These are phyloP conservation scores for Deilephila elpenor DNA, from an alignment of 2,888 invertebrate genomes.

Conservation along the genomic window DNA sequence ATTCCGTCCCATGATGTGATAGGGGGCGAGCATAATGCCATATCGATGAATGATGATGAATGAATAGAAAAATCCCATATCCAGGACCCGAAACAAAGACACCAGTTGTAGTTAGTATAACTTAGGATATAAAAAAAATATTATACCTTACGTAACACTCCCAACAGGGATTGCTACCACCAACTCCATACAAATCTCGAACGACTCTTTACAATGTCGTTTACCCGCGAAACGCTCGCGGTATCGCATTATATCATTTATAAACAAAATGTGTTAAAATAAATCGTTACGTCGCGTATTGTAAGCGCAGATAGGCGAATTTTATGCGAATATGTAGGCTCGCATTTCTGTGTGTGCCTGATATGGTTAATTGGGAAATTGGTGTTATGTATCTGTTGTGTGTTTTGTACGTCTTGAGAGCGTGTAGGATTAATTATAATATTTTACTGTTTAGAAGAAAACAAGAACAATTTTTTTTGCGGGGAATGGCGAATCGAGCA, in stretches of 20 bases:
- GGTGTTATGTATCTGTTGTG: neutral
- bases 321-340: constrained; percentile 39
- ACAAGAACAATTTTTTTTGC: no score
- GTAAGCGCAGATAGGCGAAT: constrained; percentile 32
- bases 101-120: no score
- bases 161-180: constrained; percentile 37
- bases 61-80: no score
- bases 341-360: constrained; percentile 19
- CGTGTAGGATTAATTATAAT: neutral
- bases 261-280: constrained; percentile 85
- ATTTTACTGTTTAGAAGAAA: no score
- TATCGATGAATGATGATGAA: no score
- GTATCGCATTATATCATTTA: constrained; percentile 85
- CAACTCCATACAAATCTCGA: constrained; percentile 63
- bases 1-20: no score
- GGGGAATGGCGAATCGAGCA: no score
- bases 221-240: constrained; percentile 69
- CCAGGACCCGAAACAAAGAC: no score
- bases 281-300: constrained; percentile 65
- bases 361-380: constrained; percentile 22
- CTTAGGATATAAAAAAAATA: no score
- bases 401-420: neutral
- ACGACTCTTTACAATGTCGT: constrained; percentile 65
- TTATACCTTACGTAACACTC: neutral
- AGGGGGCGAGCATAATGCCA: no score